Evolutionary conservation across 1,140 invertebrate genomes (phyloP).

Genomic region (Battus philenor): DNA sequence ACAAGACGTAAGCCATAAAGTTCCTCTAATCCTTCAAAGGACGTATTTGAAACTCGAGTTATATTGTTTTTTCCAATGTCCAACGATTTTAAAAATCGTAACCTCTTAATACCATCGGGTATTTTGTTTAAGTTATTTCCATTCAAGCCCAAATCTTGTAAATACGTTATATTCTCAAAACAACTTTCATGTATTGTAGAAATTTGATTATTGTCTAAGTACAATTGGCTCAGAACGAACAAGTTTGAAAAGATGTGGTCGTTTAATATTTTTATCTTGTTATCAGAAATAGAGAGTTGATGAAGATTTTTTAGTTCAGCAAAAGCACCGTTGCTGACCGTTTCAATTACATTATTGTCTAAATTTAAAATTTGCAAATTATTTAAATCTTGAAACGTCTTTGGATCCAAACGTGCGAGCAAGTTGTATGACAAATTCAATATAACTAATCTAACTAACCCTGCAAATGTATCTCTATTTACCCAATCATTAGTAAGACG

Average conservation of each 20-base stretch:
- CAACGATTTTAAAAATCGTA: slow-evolving; percentile 84
- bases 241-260: slow-evolving; percentile 84
- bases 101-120: slow-evolving; percentile 81
- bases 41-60: slow-evolving; percentile 75
- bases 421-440: slow-evolving; percentile 86
- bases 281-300: slow-evolving; percentile 84
- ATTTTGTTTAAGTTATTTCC: slow-evolving; percentile 84
- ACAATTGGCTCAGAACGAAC: slow-evolving; percentile 83
- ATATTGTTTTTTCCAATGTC: slow-evolving; percentile 89
- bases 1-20: slow-evolving; percentile 80
- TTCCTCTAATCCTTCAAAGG: slow-evolving; percentile 80
- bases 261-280: slow-evolving; percentile 82
- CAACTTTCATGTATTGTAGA: slow-evolving; percentile 81
- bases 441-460: slow-evolving; percentile 84
- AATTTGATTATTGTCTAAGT: slow-evolving; percentile 85
- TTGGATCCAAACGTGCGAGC: slow-evolving; percentile 82
- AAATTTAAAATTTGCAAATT: slow-evolving; percentile 86
- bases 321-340: slow-evolving; percentile 85
- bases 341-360: slow-evolving; percentile 85
- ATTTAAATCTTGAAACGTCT: slow-evolving; percentile 86
- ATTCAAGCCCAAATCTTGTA: slow-evolving; percentile 88
- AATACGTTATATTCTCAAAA: slow-evolving; percentile 86
- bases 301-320: slow-evolving; percentile 84
- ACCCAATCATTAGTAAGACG: slow-evolving; percentile 87
- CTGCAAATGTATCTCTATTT: slow-evolving; percentile 86